Conservation (phyloP, 2,797 vertebrate species). For the Chiloscyllium punctatum region DNA sequence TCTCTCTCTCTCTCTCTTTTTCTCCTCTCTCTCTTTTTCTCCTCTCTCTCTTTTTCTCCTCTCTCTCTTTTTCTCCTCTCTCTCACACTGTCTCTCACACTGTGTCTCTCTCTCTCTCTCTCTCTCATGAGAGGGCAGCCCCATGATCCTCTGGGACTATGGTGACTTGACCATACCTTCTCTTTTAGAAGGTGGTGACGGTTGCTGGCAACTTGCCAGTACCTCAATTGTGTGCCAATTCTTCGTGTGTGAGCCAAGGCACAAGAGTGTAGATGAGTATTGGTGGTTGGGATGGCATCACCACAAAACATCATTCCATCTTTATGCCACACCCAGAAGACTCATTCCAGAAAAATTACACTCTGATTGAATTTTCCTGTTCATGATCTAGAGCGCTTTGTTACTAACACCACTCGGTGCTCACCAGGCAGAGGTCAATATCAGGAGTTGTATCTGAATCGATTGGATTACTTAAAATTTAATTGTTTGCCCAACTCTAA, state of each 20-base stretch:
- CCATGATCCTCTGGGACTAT: too few species aligned
- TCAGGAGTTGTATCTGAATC: background rate
- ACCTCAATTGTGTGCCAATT: background rate
- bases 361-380: background rate
- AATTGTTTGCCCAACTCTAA: background rate
- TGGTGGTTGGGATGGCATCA: background rate
- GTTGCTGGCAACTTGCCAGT: background rate
- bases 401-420: background rate
- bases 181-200: too few species aligned
- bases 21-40: too few species aligned
- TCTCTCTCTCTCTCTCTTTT: too few species aligned
- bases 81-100: too few species aligned
- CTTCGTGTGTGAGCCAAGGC: background rate
- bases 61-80: too few species aligned
- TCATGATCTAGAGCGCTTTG: background rate
- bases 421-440: background rate
- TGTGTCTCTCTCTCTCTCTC: fast-evolving
- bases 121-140: too few species aligned
- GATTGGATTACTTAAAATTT: background rate
- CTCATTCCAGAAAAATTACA: background rate
- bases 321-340: background rate
- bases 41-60: too few species aligned
- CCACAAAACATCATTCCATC: background rate
- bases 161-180: too few species aligned
- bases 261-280: background rate